Evolutionary conservation across 2,797 vertebrate genomes (phyloP).

Genomic region (Heteromormyrus szaboi): DNA sequence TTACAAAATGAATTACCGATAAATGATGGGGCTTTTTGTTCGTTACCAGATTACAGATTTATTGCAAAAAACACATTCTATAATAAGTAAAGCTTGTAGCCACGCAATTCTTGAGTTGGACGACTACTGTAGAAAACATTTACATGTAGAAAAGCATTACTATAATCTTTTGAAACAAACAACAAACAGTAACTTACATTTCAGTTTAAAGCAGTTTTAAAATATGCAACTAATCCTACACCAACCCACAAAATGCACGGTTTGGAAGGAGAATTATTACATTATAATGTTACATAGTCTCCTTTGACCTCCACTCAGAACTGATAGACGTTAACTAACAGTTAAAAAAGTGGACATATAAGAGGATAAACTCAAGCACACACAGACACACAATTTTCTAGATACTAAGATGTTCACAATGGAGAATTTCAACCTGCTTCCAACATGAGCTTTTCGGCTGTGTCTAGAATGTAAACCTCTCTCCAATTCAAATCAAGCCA

Average conservation of each 20-base stretch:
- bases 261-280: neutral
- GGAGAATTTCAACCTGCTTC: neutral
- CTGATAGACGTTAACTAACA: neutral
- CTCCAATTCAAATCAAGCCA: neutral
- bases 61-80: neutral
- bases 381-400: neutral
- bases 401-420: neutral
- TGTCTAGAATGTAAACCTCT: conserved; percentile 45
- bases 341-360: neutral
- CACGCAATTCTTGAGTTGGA: neutral
- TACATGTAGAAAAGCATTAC: neutral
- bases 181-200: neutral
- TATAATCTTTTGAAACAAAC: neutral
- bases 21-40: neutral
- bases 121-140: neutral
- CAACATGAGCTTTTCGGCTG: conserved; percentile 43
- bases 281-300: neutral
- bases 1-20: neutral
- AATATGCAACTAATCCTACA: neutral
- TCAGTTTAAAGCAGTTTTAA: neutral
- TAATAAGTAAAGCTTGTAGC: neutral
- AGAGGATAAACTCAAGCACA: neutral
- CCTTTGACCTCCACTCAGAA: neutral
- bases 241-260: neutral
- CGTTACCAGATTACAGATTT: neutral